phyloP scores from a whole-genome alignment of 2,113 vertebrate species.

The Grammomys surdaster region DNA sequence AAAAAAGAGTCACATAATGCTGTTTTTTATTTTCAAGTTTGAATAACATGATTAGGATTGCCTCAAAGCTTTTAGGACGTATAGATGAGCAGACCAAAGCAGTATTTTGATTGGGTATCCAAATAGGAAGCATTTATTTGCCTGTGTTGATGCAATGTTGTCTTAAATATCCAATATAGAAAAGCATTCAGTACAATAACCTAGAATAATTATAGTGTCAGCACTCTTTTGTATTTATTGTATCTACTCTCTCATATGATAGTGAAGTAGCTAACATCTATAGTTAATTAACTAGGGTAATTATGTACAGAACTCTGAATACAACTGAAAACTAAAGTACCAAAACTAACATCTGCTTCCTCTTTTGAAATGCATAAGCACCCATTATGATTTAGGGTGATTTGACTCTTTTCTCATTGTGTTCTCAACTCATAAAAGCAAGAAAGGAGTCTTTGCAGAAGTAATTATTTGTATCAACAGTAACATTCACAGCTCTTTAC shows the following conservation, averaged over 20 bases:
- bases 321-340: conserved; percentile 22
- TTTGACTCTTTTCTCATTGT: not conserved
- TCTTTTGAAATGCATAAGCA: conserved; percentile 4
- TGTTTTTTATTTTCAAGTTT: conserved; percentile 16
- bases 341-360: conserved; percentile 11
- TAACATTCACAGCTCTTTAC: not conserved
- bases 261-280: conserved; percentile 57
- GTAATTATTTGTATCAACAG: not conserved
- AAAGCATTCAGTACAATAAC: not conserved
- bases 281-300: conserved; percentile 65
- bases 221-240: conserved; percentile 48
- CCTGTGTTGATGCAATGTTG: not conserved
- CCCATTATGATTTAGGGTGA: not conserved
- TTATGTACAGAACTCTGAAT: conserved; percentile 33
- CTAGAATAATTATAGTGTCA: conserved; percentile 19
- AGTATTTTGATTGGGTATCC: not conserved
- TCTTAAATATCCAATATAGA: conserved; percentile 4
- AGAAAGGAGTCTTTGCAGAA: not conserved
- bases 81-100: not conserved
- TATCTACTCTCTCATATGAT: not conserved
- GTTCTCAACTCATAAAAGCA: not conserved
- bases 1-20: not conserved
- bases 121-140: not conserved
- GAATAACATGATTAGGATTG: not conserved
- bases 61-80: conserved; percentile 25